phyloP scores from a whole-genome alignment of 1,140 invertebrate species.

The Limonius californicus region DNA sequence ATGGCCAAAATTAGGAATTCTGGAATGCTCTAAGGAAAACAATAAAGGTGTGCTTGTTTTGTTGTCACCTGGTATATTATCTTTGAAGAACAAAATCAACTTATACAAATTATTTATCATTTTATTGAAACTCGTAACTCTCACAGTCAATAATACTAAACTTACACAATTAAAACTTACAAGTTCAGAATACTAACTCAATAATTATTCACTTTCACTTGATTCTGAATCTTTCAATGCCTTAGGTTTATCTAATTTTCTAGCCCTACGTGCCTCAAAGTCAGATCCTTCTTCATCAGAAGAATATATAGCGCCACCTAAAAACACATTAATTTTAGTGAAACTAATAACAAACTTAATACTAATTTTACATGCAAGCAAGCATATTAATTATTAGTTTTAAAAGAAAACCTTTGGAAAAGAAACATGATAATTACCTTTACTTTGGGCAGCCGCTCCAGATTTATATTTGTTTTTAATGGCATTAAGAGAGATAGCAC shows the following conservation, averaged over 20 bases:
- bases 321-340: too few relatives aligned
- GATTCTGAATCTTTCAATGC: slow-evolving; percentile 72
- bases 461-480: slow-evolving; percentile 95
- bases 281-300: slow-evolving; percentile 88
- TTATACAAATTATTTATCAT: too few relatives aligned
- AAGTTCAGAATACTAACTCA: background rate
- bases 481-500: slow-evolving; percentile 84
- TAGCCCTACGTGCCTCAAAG: slow-evolving; percentile 71
- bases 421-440: slow-evolving; percentile 57
- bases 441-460: slow-evolving; percentile 43
- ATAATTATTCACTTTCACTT: slow-evolving; percentile 42
- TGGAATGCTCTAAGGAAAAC: too few relatives aligned
- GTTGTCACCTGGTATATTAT: too few relatives aligned
- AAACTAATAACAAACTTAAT: slow-evolving; percentile 14
- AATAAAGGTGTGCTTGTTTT: too few relatives aligned
- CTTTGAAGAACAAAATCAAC: too few relatives aligned
- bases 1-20: too few relatives aligned
- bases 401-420: slow-evolving; percentile 14
- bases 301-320: slow-evolving; percentile 79
- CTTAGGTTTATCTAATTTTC: slow-evolving; percentile 75
- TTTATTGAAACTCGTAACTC: too few relatives aligned
- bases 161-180: too few relatives aligned
- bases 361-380: too few relatives aligned
- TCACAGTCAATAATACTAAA: too few relatives aligned
- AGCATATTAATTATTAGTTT: too few relatives aligned